Base-by-base conservation (phyloP, 2,797 vertebrate species). In the Danio choprae region DNA sequence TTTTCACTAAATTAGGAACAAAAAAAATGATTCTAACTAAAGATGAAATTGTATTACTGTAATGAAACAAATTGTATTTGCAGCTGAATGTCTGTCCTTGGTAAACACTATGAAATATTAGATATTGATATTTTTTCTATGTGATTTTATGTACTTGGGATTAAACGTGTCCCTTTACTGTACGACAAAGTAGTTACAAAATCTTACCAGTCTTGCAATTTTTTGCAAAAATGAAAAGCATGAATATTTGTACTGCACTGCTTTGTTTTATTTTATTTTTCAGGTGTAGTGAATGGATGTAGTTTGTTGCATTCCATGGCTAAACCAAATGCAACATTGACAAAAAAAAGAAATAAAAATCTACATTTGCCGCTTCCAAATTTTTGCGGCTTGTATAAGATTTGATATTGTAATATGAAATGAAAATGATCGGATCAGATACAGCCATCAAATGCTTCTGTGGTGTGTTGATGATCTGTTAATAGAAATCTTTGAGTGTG, bases 81-180 rank as follows among this genome's bases (percentile, higher is more conserved):
- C 83, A 85, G 80, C 77, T 92, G 82, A 91, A 91, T 92, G 91
- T 93, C 85, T 84, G 81, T 92, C 81, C 78, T 90, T 89, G 82
- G 83, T 88, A 87, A 89, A 85, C 80, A 85, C 75, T 87, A 83
- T 85, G 43, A 88, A 90, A 84, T 86, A 76, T 73, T 81, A 82
- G 79, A 87, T 86, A 77, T 89, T 78, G 46, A 87, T 91, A 86
- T 86, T 90, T 90, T 91, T 86, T 81, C 65, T 83, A 83, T 89
- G 89, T 89, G 79, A 85, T 87, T 87, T 86, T 81, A 74, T 87
- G 83, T 77, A 77, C 87, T 87, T 77, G 80, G 87, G 81, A 86
- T 81, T 67, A 44, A 85, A 55, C 74, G 72, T 84, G 82, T 90
- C 85, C 86, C 65, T 87, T 88, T 84, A 81, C 78, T 87, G 86